A percentile compares a stretch with the other conserved stretches of the same genome.
Conservation (phyloP, 2,797 vertebrate species). For the Dendrocincla fuliginosa region DNA sequence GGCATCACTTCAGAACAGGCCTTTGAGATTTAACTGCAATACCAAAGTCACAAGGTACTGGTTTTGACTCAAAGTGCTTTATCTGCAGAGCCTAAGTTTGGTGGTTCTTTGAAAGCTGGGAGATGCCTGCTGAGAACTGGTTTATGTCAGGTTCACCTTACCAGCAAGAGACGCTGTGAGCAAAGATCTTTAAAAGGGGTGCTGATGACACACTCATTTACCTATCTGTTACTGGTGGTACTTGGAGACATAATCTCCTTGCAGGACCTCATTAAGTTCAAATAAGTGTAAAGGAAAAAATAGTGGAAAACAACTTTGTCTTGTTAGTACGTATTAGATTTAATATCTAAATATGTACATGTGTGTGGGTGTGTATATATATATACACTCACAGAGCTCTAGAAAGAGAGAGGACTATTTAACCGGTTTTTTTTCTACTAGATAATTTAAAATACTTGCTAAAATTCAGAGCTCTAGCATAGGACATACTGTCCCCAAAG, state of each 20-base stretch:
- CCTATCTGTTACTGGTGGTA: neutral
- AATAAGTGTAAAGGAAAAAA: neutral
- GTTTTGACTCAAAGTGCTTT: constrained; percentile 29
- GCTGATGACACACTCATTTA: constrained; percentile 16
- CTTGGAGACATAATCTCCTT: neutral
- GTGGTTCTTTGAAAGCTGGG: constrained; percentile 21
- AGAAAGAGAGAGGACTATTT: neutral
- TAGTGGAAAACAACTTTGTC: neutral
- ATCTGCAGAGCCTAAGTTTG: constrained; percentile 3
- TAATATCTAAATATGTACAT: neutral
- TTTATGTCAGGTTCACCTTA: constrained; percentile 42
- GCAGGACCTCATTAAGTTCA: neutral
- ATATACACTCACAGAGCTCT: neutral
- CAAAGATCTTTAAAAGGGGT: constrained; percentile 25
- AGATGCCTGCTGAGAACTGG: constrained; percentile 45
- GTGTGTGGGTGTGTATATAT: neutral
- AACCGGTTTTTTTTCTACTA: neutral
- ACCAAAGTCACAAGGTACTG: neutral
- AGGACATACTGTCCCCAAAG: neutral
- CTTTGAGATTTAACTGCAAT: neutral
- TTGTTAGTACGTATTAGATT: neutral
- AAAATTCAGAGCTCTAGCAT: neutral
- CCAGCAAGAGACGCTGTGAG: constrained; percentile 10
- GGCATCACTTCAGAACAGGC: neutral
- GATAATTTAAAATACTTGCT: neutral